Evolutionary conservation across 1,140 invertebrate genomes (phyloP).

Genomic region (Ruditapes philippinarum): DNA sequence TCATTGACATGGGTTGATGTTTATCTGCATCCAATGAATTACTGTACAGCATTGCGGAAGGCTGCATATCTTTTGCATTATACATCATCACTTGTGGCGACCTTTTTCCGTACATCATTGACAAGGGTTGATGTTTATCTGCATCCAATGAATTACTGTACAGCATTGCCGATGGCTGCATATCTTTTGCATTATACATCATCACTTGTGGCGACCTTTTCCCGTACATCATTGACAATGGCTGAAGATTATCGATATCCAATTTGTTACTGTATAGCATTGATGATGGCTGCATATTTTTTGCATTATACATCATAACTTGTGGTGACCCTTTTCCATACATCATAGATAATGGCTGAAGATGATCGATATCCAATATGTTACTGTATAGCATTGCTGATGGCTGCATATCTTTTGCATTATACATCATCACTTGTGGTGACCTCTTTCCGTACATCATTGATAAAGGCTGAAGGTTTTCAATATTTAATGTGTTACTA

Average conservation of each 20-base stretch:
- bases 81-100: slow-evolving; percentile 19
- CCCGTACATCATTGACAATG: not conserved
- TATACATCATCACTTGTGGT: slow-evolving; percentile 5
- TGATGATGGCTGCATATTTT: no score
- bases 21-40: no score
- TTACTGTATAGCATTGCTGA: not conserved
- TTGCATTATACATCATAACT: not conserved
- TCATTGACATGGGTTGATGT: not conserved
- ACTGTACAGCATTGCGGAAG: not conserved
- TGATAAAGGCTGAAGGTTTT: no score
- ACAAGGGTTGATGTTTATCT: not conserved
- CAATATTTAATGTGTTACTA: not conserved
- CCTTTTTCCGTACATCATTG: not conserved
- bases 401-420: not conserved
- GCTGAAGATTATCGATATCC: no score
- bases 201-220: not conserved
- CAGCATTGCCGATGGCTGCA: no score
- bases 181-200: not conserved
- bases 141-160: no score
- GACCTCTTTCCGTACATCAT: not conserved
- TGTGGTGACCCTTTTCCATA: not conserved
- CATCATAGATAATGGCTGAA: not conserved
- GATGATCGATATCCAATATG: not conserved
- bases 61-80: not conserved
- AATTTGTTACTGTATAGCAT: no score